A percentile compares a stretch with the other conserved stretches of the same genome.
Conservation (phyloP, 2,113 vertebrate genomes). For the Castor canadensis region DNA sequence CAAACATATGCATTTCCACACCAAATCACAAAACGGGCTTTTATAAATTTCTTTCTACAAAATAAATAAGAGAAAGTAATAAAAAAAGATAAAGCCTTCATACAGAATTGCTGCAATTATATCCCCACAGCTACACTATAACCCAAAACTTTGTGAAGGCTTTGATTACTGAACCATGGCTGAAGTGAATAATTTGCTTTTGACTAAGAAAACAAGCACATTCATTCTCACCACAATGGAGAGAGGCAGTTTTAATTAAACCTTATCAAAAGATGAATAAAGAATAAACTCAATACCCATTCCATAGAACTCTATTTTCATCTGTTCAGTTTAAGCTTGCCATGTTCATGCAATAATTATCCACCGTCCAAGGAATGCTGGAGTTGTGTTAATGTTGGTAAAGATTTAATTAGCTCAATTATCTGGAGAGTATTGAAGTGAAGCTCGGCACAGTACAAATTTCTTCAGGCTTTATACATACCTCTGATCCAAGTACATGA, state of each 20-base stretch:
- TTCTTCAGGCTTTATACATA: conserved; percentile 85
- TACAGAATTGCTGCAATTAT: conserved; percentile 88
- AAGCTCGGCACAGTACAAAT: conserved; percentile 83
- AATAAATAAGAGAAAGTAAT: conserved; percentile 82
- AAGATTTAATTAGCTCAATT: conserved; percentile 93
- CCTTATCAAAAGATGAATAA: conserved; percentile 97
- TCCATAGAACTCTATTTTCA: conserved; percentile 89
- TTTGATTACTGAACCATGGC: conserved; percentile 96
- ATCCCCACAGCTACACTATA: conserved; percentile 89
- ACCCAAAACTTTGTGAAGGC: conserved; percentile 90
- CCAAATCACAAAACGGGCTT: conserved; percentile 78
- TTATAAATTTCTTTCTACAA: conserved; percentile 78
- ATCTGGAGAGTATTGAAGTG: conserved; percentile 86
- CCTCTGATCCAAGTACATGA: conserved; percentile 85
- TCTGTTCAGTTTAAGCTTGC: conserved; percentile 90
- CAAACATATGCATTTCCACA: conserved; percentile 51
- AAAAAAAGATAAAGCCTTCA: conserved; percentile 85
- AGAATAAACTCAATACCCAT: conserved; percentile 91
- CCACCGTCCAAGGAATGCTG: conserved; percentile 86
- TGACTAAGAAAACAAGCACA: conserved; percentile 95
- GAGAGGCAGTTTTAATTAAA: conserved; percentile 98
- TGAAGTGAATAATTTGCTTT: conserved; percentile 95
- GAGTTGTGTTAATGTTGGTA: conserved; percentile 90
- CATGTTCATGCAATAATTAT: conserved; percentile 89
- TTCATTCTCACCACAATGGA: conserved; percentile 93